Conservation (phyloP, 2,888 invertebrate genomes). For the Myathropa florea region DNA sequence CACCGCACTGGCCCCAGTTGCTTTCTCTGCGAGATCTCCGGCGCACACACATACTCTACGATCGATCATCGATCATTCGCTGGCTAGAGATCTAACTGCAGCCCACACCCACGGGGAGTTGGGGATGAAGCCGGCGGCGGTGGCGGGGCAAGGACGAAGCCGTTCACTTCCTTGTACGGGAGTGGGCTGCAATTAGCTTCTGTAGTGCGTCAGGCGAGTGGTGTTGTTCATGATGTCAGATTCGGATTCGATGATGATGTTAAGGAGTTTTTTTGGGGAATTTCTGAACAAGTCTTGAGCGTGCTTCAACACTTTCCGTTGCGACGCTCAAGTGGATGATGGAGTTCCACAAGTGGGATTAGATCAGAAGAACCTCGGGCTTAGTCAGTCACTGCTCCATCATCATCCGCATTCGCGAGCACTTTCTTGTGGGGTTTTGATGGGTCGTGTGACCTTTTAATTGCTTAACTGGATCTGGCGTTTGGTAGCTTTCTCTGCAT, state of each 20-base stretch:
- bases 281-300: not conserved
- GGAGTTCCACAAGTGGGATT: not conserved
- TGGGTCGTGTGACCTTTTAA: no score
- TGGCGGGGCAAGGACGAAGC: not conserved
- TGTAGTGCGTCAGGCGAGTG: not conserved
- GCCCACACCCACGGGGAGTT: not conserved
- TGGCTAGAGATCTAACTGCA: not conserved
- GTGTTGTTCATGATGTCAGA: not conserved
- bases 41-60: not conserved
- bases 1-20: not conserved
- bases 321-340: not conserved
- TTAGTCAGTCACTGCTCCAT: no score
- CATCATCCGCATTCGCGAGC: no score
- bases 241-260: not conserved
- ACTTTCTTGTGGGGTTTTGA: no score
- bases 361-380: not conserved
- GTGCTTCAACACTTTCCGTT: not conserved
- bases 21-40: not conserved
- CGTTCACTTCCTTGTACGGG: not conserved
- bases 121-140: not conserved
- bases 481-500: no score
- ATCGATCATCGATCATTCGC: not conserved
- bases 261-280: not conserved
- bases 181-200: not conserved
- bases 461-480: no score